phyloP scores from a whole-genome alignment of 1,140 invertebrate species.

The Scaptomyza graminum region DNA sequence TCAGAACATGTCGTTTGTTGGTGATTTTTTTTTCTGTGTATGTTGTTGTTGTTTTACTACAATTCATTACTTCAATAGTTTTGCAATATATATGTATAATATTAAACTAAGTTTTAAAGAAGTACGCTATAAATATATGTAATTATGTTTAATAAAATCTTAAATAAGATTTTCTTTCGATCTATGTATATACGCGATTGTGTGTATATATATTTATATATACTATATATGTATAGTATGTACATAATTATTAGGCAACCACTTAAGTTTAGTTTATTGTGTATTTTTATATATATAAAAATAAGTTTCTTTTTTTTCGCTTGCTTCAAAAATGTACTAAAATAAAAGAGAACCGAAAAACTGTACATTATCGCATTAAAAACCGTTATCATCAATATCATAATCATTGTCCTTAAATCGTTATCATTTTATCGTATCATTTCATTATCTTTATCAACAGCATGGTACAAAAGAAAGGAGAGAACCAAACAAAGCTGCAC shows the following conservation, averaged over 20 bases:
- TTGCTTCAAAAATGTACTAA: slow-evolving; percentile 66
- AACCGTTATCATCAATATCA: slow-evolving; percentile 38
- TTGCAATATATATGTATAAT: slow-evolving; percentile 67
- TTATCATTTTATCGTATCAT: slow-evolving; percentile 37
- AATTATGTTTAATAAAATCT: slow-evolving; percentile 38
- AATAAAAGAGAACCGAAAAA: slow-evolving; percentile 52
- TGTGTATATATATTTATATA: slow-evolving; percentile 39
- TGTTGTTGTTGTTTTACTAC: slow-evolving; percentile 43
- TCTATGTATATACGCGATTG: slow-evolving; percentile 40
- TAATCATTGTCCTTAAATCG: slow-evolving; percentile 62
- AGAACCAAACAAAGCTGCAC: slow-evolving; percentile 35
- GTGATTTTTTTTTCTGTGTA: slow-evolving; percentile 17
- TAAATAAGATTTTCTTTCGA: slow-evolving; percentile 20
- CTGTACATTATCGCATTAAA: slow-evolving; percentile 58
- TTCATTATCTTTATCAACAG: slow-evolving; percentile 7
- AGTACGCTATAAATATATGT: slow-evolving; percentile 60
- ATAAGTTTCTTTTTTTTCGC: slow-evolving; percentile 61
- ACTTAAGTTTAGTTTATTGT: slow-evolving; percentile 67
- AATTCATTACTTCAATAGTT: slow-evolving; percentile 71
- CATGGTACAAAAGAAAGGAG: slow-evolving; percentile 47
- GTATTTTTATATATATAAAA: slow-evolving; percentile 55
- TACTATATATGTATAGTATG: slow-evolving; percentile 55
- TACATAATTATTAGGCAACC: slow-evolving; percentile 80
- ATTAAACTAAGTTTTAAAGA: slow-evolving; percentile 70
- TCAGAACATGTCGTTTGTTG: slow-evolving; percentile 56